Evolutionary conservation across 35 echinoderm and acorn worm species (phyloP), one percentile per base, ranked within the genome.

Genomic region (Nesometra sesokonis): DNA sequence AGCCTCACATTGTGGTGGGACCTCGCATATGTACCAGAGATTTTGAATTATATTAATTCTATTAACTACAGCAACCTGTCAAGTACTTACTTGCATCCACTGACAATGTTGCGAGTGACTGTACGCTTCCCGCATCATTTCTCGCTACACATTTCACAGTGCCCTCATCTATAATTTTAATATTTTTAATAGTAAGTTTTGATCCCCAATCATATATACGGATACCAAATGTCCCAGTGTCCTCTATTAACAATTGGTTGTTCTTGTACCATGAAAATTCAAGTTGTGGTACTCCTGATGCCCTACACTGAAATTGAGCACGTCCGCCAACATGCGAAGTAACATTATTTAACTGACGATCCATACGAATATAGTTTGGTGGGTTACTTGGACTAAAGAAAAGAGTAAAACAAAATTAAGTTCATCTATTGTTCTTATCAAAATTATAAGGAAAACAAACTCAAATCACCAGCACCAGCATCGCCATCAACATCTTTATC

Each of bases 241-340:
- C 88, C 35, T 87, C 78, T 67, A 67, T 67, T 57, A 99, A 79
- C 13, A 47, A 37, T 4, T 84, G 90, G 32, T 99, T 93, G 32
- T 99, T 99, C 84, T 99, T 99, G 77, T 78, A 94, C 96, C 96
- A 99, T 33, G 57, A 87, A 86, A 94, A 94, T 13, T 87, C 78
- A 0, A 90, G 90, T 30, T 77, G 78, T 9, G 96, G 96, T 5
- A 77, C 79, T 17, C 96, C 96, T 5, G 90, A 87, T 37, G 94
- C 93, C 13, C 93, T 91, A 77, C 96, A 99, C 13, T 88, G 80
- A 4, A 99, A 78, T 0, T 90, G 86, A 13, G 96, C 96, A 29
- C 91, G 91, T 67, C 94, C 96, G 0, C 96, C 96, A 5, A 88
- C 76, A 21, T 78, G 77, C n/a, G 35, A 5, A 13, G 52, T 67